Percentiles rank a stretch among this genome's conserved stretches.
Evolutionary conservation across 2,888 invertebrate genomes (phyloP).

Genomic region (Machimus rusticus): DNA sequence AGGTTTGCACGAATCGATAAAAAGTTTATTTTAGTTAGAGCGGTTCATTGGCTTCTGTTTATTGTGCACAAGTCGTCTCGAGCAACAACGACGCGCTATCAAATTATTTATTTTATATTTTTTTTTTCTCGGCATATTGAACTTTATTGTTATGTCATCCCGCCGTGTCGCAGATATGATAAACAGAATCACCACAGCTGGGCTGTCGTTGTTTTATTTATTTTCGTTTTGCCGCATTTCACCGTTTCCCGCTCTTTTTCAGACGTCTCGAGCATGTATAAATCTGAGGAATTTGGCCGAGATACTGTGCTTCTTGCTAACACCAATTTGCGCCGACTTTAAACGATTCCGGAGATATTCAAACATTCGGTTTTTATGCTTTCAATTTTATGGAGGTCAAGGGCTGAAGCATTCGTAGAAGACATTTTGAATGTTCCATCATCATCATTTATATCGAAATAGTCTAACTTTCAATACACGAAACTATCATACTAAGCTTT

Average conservation of each 20-base stretch:
- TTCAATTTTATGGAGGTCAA: neutral
- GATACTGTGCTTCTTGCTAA: neutral
- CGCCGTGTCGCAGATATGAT: neutral
- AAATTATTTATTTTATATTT: neutral
- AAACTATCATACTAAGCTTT: too few relatives aligned
- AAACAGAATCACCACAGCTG: neutral
- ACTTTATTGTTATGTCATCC: neutral
- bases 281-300: neutral
- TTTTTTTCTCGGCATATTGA: neutral
- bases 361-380: neutral
- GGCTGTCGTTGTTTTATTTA: neutral
- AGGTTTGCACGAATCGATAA: neutral
- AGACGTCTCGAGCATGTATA: neutral
- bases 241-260: neutral
- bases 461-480: neutral
- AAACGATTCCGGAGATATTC: neutral
- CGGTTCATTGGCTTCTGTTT: neutral
- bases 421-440: neutral
- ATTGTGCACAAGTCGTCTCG: neutral
- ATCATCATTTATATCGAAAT: neutral
- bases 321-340: neutral
- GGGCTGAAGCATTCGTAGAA: neutral
- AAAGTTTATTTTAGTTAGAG: neutral
- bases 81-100: neutral
- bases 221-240: neutral